Base-by-base conservation (phyloP, 2,113 vertebrate species). In the Poicephalus meyeri region DNA sequence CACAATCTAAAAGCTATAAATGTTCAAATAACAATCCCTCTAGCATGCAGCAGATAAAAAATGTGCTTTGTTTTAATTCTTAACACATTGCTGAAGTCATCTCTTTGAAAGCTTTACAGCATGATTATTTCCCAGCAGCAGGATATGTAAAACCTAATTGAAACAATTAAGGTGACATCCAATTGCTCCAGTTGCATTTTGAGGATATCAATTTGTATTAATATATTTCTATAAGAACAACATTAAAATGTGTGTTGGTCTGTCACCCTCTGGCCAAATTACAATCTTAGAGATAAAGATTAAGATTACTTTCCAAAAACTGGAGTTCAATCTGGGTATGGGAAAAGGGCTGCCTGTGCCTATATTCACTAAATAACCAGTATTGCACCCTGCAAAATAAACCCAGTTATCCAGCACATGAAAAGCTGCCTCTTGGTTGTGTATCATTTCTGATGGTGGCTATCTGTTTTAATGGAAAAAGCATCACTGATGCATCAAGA, bases 381-480 rank as follows among this genome's bases (percentile, higher is more conserved):
- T 16, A 28, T 20, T 20, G 42, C 16, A 87, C 79, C 37, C 24
- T 53, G 24, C 11, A 77, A 56, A 82, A 69, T 42, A 85, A 88
- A 93, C 26, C 89, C 41, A 47, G 80, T 95, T 84, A 55, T 86
- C 61, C 25, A 24, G 46, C 41, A 86, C 39, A 26, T 33, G 31
- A 76, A 78, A 76, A 13, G 8, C 19, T 89, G 50, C 46, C 26
- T 74, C 46, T 63, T 53, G 55, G 88, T 81, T 91, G 63, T 88
- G 47, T 70, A 79, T 93, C 82, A 66, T 63, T 73, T 77, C 83
- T 90, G 84, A 87, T 70, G 86, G 79, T 14, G 20, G 25, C 64
- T 96, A 77, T 89, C 66, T 93, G 35, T 88, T 93, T 81, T 72
- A 86, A 86, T 53, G 80, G 83, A 95, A 92, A 92, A 86, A 56